Evolutionary conservation across 2,797 vertebrate species (phyloP).

Genomic region (Astyanax mexicanus): DNA sequence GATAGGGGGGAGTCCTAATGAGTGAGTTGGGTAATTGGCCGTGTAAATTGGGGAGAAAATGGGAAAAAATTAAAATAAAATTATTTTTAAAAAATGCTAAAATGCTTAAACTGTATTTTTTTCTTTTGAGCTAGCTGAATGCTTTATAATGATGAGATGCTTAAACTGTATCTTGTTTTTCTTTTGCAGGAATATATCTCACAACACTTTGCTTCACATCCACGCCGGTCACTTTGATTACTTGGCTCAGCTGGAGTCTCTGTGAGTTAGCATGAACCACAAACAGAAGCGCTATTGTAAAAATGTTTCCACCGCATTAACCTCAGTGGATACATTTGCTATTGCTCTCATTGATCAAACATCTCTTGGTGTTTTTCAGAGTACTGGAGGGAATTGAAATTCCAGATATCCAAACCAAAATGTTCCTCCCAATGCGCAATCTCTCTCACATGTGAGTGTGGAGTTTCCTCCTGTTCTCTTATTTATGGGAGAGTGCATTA

Average conservation of each 20-base stretch:
- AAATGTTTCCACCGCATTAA: not conserved
- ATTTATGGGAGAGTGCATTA: no score
- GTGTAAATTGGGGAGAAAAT: no score
- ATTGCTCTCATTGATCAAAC: not conserved
- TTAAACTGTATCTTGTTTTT: not conserved
- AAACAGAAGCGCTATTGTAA: not conserved
- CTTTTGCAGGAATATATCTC: conserved; percentile 81
- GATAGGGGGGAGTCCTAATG: no score
- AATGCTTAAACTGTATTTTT: no score
- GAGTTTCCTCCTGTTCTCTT: not conserved
- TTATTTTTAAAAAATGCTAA: no score
- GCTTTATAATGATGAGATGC: not conserved
- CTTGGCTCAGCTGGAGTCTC: conserved; percentile 81
- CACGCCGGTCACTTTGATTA: conserved; percentile 76
- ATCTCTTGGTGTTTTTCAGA: conserved; percentile 62
- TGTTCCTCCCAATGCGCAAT: conserved; percentile 83
- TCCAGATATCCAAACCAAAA: conserved; percentile 78
- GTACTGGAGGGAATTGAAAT: conserved; percentile 83
- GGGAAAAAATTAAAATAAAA: no score
- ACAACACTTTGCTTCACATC: conserved; percentile 79
- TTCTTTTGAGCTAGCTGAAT: no score
- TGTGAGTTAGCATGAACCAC: conserved; percentile 75
- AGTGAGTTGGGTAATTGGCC: no score
- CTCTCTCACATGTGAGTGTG: conserved; percentile 81
- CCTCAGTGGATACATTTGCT: not conserved